Conservation (phyloP, 2,113 vertebrate species). For the Cinclus mexicanus region DNA sequence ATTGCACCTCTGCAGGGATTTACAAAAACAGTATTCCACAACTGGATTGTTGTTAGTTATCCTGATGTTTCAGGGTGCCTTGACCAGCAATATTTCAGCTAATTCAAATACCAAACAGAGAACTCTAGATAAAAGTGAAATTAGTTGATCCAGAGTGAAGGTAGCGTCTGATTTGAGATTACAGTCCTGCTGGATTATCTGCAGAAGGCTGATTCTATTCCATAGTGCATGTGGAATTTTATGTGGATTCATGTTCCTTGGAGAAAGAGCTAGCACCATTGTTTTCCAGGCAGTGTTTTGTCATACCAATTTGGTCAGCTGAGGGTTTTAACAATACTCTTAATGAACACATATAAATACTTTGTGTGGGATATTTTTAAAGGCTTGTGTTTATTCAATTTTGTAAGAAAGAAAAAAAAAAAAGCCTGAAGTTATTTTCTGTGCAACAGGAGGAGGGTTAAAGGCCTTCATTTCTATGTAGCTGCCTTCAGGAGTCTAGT, state of each 20-base stretch:
- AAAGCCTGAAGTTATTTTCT: neutral
- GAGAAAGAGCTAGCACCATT: neutral
- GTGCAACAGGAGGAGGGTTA: neutral
- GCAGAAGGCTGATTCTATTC: neutral
- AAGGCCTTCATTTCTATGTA: neutral
- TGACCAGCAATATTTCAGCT: conserved; percentile 23
- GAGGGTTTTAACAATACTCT: neutral
- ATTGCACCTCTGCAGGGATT: neutral
- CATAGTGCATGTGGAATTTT: accelerated
- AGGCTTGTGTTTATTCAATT: neutral
- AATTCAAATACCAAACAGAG: neutral
- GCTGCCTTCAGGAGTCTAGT: neutral
- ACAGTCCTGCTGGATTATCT: neutral
- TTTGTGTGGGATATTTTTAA: neutral
- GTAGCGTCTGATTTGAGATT: neutral
- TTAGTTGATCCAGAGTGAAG: neutral
- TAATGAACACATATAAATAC: neutral
- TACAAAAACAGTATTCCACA: neutral
- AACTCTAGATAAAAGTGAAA: neutral
- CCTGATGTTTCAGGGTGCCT: neutral
- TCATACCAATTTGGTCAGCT: neutral
- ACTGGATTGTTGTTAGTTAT: neutral
- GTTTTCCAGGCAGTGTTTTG: neutral
- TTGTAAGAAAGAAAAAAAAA: neutral
- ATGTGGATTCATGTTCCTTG: neutral